Conservation (phyloP, 2,888 invertebrate species). For the Xylota sylvarum region DNA sequence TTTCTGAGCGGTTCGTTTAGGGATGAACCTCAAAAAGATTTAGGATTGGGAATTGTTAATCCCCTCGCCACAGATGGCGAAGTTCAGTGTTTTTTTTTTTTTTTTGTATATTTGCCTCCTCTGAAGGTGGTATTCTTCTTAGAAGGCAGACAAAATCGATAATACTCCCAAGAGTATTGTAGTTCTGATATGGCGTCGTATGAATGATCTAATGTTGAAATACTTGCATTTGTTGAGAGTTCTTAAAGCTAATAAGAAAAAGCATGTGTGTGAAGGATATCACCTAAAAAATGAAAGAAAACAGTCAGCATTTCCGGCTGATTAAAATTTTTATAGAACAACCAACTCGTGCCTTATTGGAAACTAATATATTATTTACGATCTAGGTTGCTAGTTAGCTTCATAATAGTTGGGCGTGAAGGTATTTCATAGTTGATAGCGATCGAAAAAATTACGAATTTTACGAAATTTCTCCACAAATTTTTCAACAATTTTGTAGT, state of each 20-base stretch:
- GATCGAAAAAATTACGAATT: no score
- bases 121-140: constrained; percentile 33
- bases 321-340: no score
- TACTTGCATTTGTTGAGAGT: neutral
- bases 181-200: constrained; percentile 11
- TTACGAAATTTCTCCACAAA: no score
- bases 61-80: constrained; percentile 8
- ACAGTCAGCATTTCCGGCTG: no score
- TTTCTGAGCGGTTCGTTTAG: constrained; percentile 52
- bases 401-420: no score
- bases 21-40: constrained; percentile 51
- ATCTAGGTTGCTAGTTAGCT: no score
- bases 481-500: no score
- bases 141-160: constrained; percentile 67
- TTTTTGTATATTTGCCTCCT: neutral
- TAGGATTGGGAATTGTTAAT: constrained; percentile 52
- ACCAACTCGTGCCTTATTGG: no score
- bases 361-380: no score
- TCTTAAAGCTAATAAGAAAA: neutral
- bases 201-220: constrained; percentile 15
- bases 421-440: no score
- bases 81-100: neutral
- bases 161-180: constrained; percentile 50
- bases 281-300: no score
- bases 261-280: no score